Conservation (phyloP, 2,113 vertebrate species). For the Camelus bactrianus region DNA sequence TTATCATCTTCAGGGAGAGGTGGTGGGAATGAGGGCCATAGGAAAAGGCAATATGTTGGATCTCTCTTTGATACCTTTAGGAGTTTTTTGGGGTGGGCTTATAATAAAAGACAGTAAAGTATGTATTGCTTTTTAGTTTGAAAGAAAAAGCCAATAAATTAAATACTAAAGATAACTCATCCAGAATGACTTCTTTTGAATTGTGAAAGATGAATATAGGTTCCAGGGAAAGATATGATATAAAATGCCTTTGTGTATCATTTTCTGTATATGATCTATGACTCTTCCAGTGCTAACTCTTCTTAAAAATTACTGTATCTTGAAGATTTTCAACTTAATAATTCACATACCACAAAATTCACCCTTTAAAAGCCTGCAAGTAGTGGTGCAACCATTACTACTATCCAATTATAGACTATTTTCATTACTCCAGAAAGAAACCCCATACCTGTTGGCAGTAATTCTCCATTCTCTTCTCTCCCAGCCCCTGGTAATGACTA, state of each 20-base stretch:
- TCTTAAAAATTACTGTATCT: background rate
- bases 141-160: background rate
- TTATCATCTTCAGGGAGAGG: background rate
- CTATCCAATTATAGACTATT: background rate
- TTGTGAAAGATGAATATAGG: background rate
- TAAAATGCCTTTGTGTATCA: background rate
- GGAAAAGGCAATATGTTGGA: background rate
- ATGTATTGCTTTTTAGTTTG: background rate
- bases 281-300: background rate
- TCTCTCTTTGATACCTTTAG: conserved; percentile 19
- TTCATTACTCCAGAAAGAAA: background rate
- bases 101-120: conserved; percentile 10
- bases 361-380: background rate
- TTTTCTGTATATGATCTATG: background rate
- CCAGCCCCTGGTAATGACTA: background rate
- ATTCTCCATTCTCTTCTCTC: background rate
- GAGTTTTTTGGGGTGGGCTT: background rate
- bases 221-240: background rate
- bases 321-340: background rate
- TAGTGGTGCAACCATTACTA: background rate
- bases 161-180: background rate
- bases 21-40: background rate
- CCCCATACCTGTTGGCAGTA: background rate
- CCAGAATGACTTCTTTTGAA: background rate
- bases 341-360: background rate